These are phyloP conservation scores for Brachionus koreanus DNA, from an alignment of 1,140 invertebrate genomes.

Conservation along the genomic window DNA sequence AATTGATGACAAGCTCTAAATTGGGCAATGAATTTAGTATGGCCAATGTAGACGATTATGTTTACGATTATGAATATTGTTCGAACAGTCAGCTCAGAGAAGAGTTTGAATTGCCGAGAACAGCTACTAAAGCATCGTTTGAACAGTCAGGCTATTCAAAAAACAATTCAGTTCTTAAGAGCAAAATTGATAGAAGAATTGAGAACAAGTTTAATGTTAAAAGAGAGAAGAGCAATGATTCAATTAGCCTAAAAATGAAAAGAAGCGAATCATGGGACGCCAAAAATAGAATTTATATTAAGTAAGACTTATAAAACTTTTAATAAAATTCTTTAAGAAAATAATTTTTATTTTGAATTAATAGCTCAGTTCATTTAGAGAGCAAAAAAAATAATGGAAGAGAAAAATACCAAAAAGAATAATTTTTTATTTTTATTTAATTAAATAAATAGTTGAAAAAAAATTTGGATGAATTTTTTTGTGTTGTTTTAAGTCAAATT, in stretches of 20 bases:
- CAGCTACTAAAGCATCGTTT: background rate
- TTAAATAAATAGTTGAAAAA: too few species aligned
- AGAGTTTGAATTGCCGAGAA: background rate
- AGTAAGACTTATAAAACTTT: background rate
- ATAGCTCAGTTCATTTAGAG: background rate
- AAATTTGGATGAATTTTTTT: too few species aligned
- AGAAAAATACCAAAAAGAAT: background rate
- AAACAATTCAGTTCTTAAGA: background rate
- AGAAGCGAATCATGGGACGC: conserved; percentile 20
- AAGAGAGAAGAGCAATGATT: conserved; percentile 19
- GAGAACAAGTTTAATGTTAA: background rate
- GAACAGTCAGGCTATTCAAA: background rate
- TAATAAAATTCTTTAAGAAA: background rate
- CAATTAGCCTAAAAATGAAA: conserved; percentile 2
- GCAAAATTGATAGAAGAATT: background rate
- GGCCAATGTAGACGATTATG: background rate
- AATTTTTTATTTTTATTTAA: too few species aligned
- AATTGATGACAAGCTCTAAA: background rate
- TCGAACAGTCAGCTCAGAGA: background rate
- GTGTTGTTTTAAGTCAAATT: too few species aligned
- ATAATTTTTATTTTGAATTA: background rate
- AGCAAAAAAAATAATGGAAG: background rate
- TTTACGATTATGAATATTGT: background rate
- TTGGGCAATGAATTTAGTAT: background rate
- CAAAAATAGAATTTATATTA: background rate